These are phyloP conservation scores for Erebia palarica DNA, from an alignment of 2,888 invertebrate species.

Conservation along the genomic window DNA sequence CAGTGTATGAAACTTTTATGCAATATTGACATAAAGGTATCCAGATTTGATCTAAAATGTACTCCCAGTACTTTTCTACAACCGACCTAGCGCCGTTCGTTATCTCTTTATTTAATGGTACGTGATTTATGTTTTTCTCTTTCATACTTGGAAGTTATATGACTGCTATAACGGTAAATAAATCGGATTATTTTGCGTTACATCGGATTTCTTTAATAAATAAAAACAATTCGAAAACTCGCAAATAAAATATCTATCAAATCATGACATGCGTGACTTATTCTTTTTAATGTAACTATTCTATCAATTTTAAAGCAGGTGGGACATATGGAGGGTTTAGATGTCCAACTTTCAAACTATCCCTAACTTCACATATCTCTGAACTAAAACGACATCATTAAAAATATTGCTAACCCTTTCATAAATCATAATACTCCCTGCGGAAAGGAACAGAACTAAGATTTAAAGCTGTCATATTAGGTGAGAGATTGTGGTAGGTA, in stretches of 20 bases:
- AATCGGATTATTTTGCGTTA: not conserved
- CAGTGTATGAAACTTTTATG: conserved; percentile 51
- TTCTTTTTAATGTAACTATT: conserved; percentile 1
- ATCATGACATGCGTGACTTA: conserved; percentile 14
- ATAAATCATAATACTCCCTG: too few relatives aligned
- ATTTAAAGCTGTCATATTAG: too few relatives aligned
- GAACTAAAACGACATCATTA: too few relatives aligned
- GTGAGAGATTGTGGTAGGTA: too few relatives aligned
- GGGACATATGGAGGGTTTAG: too few relatives aligned
- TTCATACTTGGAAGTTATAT: conserved; percentile 37
- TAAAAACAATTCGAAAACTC: conserved; percentile 10
- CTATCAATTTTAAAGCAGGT: too few relatives aligned
- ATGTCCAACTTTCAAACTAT: too few relatives aligned
- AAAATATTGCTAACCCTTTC: too few relatives aligned
- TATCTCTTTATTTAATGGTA: conserved; percentile 37
- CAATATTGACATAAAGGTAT: conserved; percentile 52
- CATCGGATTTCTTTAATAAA: conserved; percentile 8
- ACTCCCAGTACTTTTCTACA: conserved; percentile 47
- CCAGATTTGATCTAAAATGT: conserved; percentile 52
- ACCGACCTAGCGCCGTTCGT: conserved; percentile 45
- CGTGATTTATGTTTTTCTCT: conserved; percentile 40
- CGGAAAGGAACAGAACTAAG: too few relatives aligned
- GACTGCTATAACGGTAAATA: not conserved
- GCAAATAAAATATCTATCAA: conserved; percentile 11
- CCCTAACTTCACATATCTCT: too few relatives aligned